Evolutionary conservation across 1,140 invertebrate species (phyloP).

Genomic region (Bemisia tabaci): DNA sequence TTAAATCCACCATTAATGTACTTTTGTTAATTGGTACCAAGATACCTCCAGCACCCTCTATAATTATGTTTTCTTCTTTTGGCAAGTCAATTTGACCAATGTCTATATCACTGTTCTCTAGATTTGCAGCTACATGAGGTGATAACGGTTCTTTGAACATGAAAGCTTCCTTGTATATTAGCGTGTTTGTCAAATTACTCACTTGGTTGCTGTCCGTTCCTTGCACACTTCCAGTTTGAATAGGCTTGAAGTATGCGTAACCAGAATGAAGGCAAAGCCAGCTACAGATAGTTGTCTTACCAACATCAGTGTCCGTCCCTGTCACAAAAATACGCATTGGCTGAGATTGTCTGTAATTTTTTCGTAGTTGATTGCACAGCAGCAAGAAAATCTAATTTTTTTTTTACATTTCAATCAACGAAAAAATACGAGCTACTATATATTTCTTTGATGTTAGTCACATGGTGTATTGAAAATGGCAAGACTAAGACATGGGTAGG

Average conservation of each 20-base stretch:
- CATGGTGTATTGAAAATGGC: too few species aligned
- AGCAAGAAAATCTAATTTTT: too few species aligned
- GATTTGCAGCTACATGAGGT: conserved; percentile 8
- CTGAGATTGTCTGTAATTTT: too few species aligned
- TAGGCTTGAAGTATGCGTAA: conserved; percentile 9
- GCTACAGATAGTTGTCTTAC: conserved; percentile 11
- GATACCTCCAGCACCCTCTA: conserved; percentile 11
- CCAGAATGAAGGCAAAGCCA: conserved; percentile 6
- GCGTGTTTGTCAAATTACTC: background rate
- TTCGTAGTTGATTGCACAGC: too few species aligned
- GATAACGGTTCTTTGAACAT: conserved; percentile 1
- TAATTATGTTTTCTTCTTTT: background rate
- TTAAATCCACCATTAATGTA: conserved; percentile 4
- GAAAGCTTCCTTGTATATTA: background rate
- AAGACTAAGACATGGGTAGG: too few species aligned
- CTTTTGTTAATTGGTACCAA: conserved; percentile 3
- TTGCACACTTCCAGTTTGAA: conserved; percentile 6
- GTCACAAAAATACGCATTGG: conserved; percentile 7
- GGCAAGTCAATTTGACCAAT: background rate
- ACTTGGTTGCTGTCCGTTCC: background rate
- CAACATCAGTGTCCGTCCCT: conserved; percentile 12
- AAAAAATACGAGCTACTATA: too few species aligned
- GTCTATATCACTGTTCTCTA: conserved; percentile 1
- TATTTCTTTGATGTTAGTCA: too few species aligned
- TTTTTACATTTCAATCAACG: too few species aligned